Base-by-base conservation (phyloP, 2,113 vertebrate genomes). In the Mustelus asterias region DNA sequence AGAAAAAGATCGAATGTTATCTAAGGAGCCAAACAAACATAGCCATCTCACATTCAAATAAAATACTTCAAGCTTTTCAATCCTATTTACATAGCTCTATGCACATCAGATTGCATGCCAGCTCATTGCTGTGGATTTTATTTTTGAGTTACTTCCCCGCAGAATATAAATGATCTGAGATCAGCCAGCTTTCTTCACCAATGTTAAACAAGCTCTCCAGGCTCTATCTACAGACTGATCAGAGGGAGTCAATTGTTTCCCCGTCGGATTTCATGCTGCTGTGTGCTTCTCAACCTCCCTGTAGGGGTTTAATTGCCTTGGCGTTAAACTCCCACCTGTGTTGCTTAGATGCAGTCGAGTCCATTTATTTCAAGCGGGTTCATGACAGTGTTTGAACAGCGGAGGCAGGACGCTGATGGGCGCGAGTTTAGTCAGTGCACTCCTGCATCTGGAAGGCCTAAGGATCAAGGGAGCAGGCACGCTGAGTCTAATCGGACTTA, bases 61-160 rank as follows among this genome's bases (percentile, higher is more conserved):
- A 65, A 24, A 65, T 93, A 37, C 60, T 20, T 93, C 60, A 93
- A 67, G 33, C 60, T 93, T 93, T 65, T 93, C 89, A 67, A 93
- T 93, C 16, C 89, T 20, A 18, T 92, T 92, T 92, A 63, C 89
- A 92, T 65, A 93, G 89, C 16, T 65, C 65, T 65, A 37, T 37
- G 63, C 60, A n/a, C 29, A 65, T 67, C 33, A n/a, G 33, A 93
- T 37, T 65, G 60, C 5, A 3, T 65, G 86, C 24, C 86, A 90
- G 26, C 48, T 60, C 37, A 22, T 26, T 58, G 26, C 48, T 33
- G 18, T 33, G 3, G 29, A 3, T n/a, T 90, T 60, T 90, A 33
- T 90, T 33, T 58, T 63, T 89, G 14, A 22, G 89, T 65, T 93
- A 22, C 60, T 37, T n/a, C 89, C n/a, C 29, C 13, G 18, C 14